A percentile compares a stretch with the other conserved stretches of the same genome.
These are phyloP conservation scores for Podarcis cretensis DNA, from an alignment of 2,113 vertebrate species.

Conservation along the genomic window DNA sequence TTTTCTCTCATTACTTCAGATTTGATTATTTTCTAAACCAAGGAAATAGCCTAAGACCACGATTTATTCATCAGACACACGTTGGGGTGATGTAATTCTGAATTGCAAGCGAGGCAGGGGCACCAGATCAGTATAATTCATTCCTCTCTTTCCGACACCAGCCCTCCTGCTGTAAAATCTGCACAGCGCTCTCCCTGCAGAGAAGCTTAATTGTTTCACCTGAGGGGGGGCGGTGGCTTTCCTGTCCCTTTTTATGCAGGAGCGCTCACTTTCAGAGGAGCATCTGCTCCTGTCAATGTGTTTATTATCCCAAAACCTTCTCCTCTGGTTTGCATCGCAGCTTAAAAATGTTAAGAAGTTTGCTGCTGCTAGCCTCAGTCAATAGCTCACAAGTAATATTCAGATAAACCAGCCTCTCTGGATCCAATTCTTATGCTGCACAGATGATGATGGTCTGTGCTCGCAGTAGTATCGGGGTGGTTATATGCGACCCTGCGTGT, in stretches of 20 bases:
- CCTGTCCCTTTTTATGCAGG: neutral
- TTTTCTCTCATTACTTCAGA: neutral
- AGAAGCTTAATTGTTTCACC: constrained; percentile 17
- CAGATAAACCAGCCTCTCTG: no score
- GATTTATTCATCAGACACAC: constrained; percentile 34
- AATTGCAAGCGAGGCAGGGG: neutral
- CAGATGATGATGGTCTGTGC: no score
- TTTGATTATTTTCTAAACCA: constrained; percentile 31
- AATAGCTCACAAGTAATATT: no score
- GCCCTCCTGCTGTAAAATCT: constrained; percentile 23
- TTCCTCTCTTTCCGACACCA: constrained; percentile 1
- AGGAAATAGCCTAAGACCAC: constrained; percentile 19
- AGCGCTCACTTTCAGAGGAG: neutral
- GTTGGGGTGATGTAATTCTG: constrained; percentile 20
- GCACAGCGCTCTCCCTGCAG: neutral
- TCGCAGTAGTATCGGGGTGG: no score
- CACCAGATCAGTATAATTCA: constrained; percentile 26
- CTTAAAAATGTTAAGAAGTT: neutral
- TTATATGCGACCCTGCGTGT: no score
- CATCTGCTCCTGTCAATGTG: neutral
- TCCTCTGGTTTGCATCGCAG: neutral
- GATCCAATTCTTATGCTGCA: no score
- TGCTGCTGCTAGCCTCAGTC: neutral
- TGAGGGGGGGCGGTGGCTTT: neutral
- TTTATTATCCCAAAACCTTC: neutral